Conservation (phyloP, 2,113 vertebrate species). For the Micronisus gabar region DNA sequence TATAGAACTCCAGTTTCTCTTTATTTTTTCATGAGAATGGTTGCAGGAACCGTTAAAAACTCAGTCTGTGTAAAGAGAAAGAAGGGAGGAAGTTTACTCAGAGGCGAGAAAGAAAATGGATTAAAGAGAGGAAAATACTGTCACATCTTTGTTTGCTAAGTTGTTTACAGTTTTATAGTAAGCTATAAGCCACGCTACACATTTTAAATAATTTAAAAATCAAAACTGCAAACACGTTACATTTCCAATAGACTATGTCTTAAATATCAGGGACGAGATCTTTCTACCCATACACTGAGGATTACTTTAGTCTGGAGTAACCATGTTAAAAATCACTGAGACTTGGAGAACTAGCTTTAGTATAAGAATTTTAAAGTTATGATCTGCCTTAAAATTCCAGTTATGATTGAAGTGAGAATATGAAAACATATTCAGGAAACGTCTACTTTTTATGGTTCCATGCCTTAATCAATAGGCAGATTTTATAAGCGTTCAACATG, state of each 20-base stretch:
- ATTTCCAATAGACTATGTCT: background rate
- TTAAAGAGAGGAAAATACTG: background rate
- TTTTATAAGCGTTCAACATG: background rate
- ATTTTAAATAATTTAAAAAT: background rate
- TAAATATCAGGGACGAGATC: background rate
- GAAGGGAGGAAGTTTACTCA: background rate
- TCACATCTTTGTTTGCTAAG: background rate
- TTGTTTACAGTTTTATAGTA: background rate
- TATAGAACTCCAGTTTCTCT: background rate
- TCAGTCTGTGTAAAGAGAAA: background rate
- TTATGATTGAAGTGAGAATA: background rate
- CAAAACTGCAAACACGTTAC: background rate
- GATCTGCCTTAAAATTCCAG: background rate
- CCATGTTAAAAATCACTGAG: background rate
- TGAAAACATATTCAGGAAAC: background rate
- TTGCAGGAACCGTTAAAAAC: background rate
- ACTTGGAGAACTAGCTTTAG: background rate
- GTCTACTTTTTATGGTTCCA: background rate
- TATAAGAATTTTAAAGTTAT: background rate
- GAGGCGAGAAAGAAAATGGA: background rate
- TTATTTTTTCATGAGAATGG: background rate
- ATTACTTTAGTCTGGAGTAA: background rate
- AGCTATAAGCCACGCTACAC: background rate
- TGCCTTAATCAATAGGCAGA: background rate
- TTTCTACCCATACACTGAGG: background rate